Evolutionary conservation across 2,113 vertebrate species (phyloP), one percentile per base, ranked within the genome.

Genomic region (Carlito syrichta): DNA sequence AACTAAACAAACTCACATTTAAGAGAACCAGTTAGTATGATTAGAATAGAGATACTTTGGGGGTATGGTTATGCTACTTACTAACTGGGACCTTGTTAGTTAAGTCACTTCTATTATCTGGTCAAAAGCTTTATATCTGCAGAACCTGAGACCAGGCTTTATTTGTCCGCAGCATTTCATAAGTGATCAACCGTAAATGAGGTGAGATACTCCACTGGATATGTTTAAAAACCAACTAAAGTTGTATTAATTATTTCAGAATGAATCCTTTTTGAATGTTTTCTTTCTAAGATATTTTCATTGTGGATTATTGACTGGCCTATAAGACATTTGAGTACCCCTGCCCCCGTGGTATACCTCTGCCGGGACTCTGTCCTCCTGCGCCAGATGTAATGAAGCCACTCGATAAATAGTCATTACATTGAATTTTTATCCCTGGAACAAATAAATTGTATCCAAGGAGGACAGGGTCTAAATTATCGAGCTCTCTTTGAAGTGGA

Each of bases 401-500:
- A 71, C 62, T 94, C 74, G 95, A 94, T 69, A 95, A 95, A 95
- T 30, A 95, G 86, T 93, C 58, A 94, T 89, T 92, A 81, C 79
- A 87, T 79, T 91, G 68, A 94, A 89, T 93, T 96, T 74, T 96
- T 94, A 94, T 52, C 79, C 95, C 66, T 93, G 91, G 74, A 92
- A 96, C 58, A 97, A 97, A 94, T 93, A 94, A 96, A 84, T 73
- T 68, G 63, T 89, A 96, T 96, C 76, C 74, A 82, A 96, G 63
- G 54, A 93, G 58, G 74, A 84, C 20, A 87, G 71, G 40, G 19
- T 81, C 93, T 96, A 94, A 97, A 96, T 85, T 89, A 93, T 40
- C 82, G 54, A 77, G 43, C 84, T 98, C 45, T 89, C 94, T 95
- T 84, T 96, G 93, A 97, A 97, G 89, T 94, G 77, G 95, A 96